Base-by-base conservation (phyloP, 2,888 invertebrate genomes). In the Tachina grossa region DNA sequence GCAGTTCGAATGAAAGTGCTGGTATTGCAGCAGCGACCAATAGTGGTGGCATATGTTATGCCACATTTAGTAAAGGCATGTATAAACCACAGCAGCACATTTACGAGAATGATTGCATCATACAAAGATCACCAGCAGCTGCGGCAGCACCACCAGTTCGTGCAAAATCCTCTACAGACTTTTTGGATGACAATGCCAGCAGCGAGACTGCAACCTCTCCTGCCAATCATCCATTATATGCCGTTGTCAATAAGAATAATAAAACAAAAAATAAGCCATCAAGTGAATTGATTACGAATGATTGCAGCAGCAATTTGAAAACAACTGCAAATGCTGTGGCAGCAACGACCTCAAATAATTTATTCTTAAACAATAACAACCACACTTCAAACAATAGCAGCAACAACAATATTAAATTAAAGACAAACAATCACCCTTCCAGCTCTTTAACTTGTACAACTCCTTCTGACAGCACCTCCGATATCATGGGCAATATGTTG, bases 211-310 rank as follows among this genome's bases (percentile, higher is more conserved):
- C 77, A 47, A n/a, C 66, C 31, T 53, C 66, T 45, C 51, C 57
- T 63, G 22, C 77, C 43, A 86, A 76, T 75, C 91, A 90, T 84
- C 92, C 93, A 11, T 91, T 93, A 66, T 92, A 93, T 87, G 93
- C 93, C n/a, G 91, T 93, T 85, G 92, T 93, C 49, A 92, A 93
- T 87, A 93, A 93, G 85, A 90, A 90, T 69, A 92, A 92, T 87
- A 93, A 93, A 89, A 87, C 91, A 57, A 93, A 93, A 87, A 92
- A 93, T 87, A 92, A 93, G 88, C 63, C 66, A 80, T 39, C 90
- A 66, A 89, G 89, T 65, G 85, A 85, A 66, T 51, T 78, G 45
- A 68, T 39, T 43, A 66, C 57, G 31, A 72, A 71, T 57, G 83
- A 83, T 57, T 65, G 69, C 49, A 31, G 31, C 31, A 31, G 31